Evolutionary conservation across 2,797 vertebrate species (phyloP), one percentile per base, ranked within the genome.

Genomic region (Syndactyla subalaris): DNA sequence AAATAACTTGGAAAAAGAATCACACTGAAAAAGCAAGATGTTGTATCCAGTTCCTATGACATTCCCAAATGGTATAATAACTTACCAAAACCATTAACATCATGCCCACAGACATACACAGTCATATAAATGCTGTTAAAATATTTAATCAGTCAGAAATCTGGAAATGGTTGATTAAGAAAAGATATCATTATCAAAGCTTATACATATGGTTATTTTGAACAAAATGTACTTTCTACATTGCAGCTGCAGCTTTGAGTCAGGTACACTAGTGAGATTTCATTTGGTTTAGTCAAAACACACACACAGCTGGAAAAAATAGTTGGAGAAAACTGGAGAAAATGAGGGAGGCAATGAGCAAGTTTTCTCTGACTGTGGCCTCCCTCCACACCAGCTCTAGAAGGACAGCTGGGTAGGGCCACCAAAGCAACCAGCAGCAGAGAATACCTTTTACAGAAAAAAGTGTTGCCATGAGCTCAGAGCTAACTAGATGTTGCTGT

Each of bases 231-330:
- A 10, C 62, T 78, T 70, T 63, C 48, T 67, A 20, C 78, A 57
- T 77, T 94, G 68, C 68, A 63, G 43, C 0, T 0, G n/a, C 43
- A 89, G 39, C 55, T 92, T 92, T 91, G 51, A 70, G 39, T 78
- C 39, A 63, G 55, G n/a, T 59, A 81, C 0, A 0, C 27, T 59
- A 32, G 20, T n/a, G 41, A 92, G 46, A 24, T 78, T 54, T 67
- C 26, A 26, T 59, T 48, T 54, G 11, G 36, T 85, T 58, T 83
- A 90, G 85, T 77, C 84, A 91, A 92, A 95, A 93, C 61, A 95
- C 21, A 93, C 57, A 93, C 19, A 14, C 74, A 73, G 34, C 41
- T 79, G n/a, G 43, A 89, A 27, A 19, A 59, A 67, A 38, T 45
- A 76, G 79, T 74, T 85, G 71, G 66, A 81, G 43, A 70, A 93